Conservation (phyloP, 2,113 vertebrate species). For the Benitochromis conjunctus region DNA sequence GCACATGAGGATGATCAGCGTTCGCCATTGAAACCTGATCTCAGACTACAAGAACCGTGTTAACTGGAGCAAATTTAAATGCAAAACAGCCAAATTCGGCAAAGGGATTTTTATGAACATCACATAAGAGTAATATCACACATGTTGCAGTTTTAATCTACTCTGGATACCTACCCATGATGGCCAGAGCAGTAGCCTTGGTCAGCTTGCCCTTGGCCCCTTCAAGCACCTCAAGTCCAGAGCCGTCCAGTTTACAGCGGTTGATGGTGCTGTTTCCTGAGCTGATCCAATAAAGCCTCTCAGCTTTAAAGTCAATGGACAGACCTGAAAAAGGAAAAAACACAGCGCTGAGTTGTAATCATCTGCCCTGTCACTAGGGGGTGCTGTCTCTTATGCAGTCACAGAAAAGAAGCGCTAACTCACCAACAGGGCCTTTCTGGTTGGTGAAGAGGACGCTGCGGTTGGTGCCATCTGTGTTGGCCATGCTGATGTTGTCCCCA, state of each 20-base stretch:
- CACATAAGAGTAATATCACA: background rate
- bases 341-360: background rate
- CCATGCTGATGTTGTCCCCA: slow-evolving; percentile 92
- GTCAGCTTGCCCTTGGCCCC: slow-evolving; percentile 80
- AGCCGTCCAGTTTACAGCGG: slow-evolving; percentile 87
- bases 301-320: slow-evolving; percentile 87
- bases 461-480: slow-evolving; percentile 93
- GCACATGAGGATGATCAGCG: background rate
- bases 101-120: background rate
- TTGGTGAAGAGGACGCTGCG: slow-evolving; percentile 83
- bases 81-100: background rate
- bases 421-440: slow-evolving; percentile 93
- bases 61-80: background rate
- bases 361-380: background rate
- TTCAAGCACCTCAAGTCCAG: slow-evolving; percentile 80
- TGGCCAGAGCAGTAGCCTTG: slow-evolving; percentile 91
- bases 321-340: slow-evolving; percentile 73
- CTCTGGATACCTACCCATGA: slow-evolving; percentile 83
- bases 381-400: background rate
- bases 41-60: background rate
- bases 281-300: slow-evolving; percentile 94
- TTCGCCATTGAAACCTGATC: background rate
- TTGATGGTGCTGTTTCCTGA: slow-evolving; percentile 91
- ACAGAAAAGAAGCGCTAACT: slow-evolving; percentile 13
- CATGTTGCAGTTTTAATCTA: background rate